Conservation (phyloP, 2,797 vertebrate genomes). For the Coranthus polyacanthus region DNA sequence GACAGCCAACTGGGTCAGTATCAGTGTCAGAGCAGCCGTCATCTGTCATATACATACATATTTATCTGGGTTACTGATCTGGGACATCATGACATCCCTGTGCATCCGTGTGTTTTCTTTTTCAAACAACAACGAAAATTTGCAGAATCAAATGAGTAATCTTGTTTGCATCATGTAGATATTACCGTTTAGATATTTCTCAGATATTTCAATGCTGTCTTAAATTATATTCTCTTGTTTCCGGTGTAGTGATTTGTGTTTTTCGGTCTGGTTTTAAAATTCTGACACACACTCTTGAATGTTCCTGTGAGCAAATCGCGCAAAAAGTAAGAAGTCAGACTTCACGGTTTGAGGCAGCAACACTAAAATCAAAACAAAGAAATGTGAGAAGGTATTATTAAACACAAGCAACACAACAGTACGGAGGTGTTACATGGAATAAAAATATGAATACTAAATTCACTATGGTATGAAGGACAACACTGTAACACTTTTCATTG, state of each 20-base stretch:
- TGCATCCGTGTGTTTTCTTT: background rate
- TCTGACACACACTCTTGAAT: background rate
- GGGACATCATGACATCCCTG: background rate
- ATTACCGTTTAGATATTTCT: no score
- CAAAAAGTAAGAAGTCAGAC: constrained; percentile 3
- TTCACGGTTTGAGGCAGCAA: background rate
- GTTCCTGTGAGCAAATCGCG: no score
- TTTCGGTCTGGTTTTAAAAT: background rate
- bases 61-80: background rate
- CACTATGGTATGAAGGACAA: background rate
- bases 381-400: background rate
- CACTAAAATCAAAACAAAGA: no score
- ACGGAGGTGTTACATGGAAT: background rate
- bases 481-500: no score
- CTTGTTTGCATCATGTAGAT: background rate
- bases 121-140: background rate
- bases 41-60: background rate
- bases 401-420: constrained; percentile 3
- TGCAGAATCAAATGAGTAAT: background rate
- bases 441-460: background rate
- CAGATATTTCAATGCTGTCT: no score
- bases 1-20: background rate
- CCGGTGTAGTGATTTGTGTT: background rate
- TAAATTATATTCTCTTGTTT: no score
- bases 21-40: background rate